Base-by-base conservation (phyloP, 1,140 invertebrate genomes). In the Drosophila elegans region DNA sequence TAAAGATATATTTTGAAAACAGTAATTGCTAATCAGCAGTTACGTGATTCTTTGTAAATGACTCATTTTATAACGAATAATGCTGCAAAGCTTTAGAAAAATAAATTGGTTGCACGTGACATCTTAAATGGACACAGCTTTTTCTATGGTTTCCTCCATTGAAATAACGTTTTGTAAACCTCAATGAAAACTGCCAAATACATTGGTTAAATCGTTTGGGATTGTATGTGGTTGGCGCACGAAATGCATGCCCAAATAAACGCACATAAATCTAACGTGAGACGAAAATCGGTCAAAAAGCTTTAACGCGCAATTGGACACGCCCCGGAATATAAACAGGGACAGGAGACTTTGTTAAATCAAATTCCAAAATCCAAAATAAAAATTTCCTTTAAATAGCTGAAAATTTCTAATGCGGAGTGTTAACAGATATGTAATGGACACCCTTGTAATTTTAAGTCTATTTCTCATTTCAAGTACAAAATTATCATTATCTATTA, bases 41-140 rank as follows among this genome's bases (percentile, higher is more conserved):
- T 5, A 52, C 39, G 46, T 16, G 25, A 13, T 11, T 13, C 21
- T 29, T 29, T 29, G 29, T 29, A 48, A 27, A n/a, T n/a, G 25
- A 29, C 25, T 29, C 12, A 29, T 29, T 48, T 48, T 46, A 4
- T 36, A 7, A 5, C 12, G 13, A n/a, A 6, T 6, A 11, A 34
- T n/a, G n/a, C 12, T 21, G 46, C 21, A n/a, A 10, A 16, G 55
- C 42, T 25, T 51, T 42, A 16, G 38, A 29, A 11, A 42, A 56
- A 81, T 72, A 86, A 85, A 85, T 82, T 66, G 66, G 69, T 54
- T 63, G 82, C 78, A 86, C 78, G 78, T 86, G 83, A 75, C 62
- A 62, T 59, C 49, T 60, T 63, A 53, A 74, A 78, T 82, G 49
- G 53, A 60, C 45, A 38, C 49, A 55, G 53, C 41, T 10, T 36